A percentile compares a stretch with the other conserved stretches of the same genome.
Evolutionary conservation across 2,113 vertebrate genomes (phyloP).

Genomic region (Formicarius rufipectus): DNA sequence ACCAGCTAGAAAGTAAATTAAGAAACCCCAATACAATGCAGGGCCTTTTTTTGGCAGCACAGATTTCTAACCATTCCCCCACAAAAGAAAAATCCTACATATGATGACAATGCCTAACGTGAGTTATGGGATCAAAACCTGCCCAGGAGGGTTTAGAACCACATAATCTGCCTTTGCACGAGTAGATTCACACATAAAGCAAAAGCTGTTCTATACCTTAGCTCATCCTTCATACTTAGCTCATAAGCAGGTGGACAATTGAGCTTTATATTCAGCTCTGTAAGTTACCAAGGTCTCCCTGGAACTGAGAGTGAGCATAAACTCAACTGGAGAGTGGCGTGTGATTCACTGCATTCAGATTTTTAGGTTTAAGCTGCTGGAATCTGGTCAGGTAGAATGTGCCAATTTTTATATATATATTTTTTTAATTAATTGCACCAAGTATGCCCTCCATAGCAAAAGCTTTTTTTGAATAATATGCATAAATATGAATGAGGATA

Average conservation of each 20-base stretch:
- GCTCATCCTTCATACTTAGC: not conserved
- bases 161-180: not conserved
- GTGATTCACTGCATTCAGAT: not conserved
- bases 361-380: not conserved
- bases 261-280: not conserved
- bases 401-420: not conserved
- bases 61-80: not conserved
- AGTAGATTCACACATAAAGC: not conserved
- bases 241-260: not conserved
- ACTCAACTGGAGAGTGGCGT: not conserved
- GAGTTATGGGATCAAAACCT: not conserved
- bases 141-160: not conserved
- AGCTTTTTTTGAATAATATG: not conserved
- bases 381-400: not conserved
- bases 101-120: not conserved
- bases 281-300: not conserved
- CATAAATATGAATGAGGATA: not conserved
- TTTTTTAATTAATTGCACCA: not conserved
- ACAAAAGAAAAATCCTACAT: conserved; percentile 3
- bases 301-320: not conserved
- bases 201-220: not conserved
- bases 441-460: not conserved
- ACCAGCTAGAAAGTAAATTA: conserved; percentile 2
- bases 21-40: not conserved
- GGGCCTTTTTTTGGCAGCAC: not conserved